Conservation (phyloP, 2,888 invertebrate genomes). For the Dynastes grantii region DNA sequence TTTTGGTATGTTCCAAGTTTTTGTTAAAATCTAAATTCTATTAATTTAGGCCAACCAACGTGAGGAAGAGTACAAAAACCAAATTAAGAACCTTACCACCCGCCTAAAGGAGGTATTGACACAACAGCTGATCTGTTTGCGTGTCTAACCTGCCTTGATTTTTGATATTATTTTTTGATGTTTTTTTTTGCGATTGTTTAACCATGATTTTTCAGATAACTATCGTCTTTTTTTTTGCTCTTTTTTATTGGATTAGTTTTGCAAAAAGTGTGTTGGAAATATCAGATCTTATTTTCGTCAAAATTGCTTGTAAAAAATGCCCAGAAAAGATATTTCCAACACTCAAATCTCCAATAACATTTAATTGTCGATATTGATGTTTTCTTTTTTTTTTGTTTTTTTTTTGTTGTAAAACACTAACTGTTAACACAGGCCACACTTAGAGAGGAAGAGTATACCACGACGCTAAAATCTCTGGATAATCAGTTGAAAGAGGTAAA, state of each 20-base stretch:
- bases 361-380: background rate
- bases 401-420: conserved; percentile 59
- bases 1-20: background rate
- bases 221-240: background rate
- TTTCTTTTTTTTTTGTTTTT: conserved; percentile 30
- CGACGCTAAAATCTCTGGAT: conserved; percentile 91
- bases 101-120: conserved; percentile 97
- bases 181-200: conserved; percentile 38
- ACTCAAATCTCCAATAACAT: background rate
- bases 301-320: background rate
- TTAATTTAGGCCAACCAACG: conserved; percentile 94
- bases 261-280: background rate
- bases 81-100: conserved; percentile 98
- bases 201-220: background rate
- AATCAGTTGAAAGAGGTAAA: conserved; percentile 95
- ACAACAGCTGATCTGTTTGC: conserved; percentile 47
- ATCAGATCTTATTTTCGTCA: background rate
- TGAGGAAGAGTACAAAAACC: conserved; percentile 99
- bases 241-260: too few relatives aligned
- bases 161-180: conserved; percentile 47
- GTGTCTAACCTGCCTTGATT: conserved; percentile 51
- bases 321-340: background rate
- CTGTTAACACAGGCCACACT: conserved; percentile 86
- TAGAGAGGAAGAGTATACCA: conserved; percentile 95
- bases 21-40: conserved; percentile 16